Percentiles rank a stretch among this genome's conserved stretches.
phyloP scores from a whole-genome alignment of 2,113 vertebrate genomes.

The Rhineura floridana region DNA sequence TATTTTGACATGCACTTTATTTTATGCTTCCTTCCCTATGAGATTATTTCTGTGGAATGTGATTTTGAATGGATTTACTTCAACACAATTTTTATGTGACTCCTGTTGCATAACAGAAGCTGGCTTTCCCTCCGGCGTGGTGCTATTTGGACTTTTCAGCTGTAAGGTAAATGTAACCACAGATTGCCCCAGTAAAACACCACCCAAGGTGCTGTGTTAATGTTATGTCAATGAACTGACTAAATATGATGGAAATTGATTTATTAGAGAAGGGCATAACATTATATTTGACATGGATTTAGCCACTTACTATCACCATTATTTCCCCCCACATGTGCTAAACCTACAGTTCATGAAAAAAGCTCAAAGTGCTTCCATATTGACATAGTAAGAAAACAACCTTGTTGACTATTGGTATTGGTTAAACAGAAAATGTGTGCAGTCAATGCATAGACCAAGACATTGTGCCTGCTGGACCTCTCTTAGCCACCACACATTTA shows the following conservation, averaged over 20 bases:
- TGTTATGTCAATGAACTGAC: neutral
- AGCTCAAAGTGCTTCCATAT: neutral
- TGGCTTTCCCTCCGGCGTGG: neutral
- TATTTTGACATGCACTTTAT: neutral
- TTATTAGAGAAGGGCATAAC: too few species aligned
- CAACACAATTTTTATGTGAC: neutral
- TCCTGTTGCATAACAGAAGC: neutral
- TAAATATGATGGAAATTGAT: too few species aligned
- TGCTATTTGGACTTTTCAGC: neutral
- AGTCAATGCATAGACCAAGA: neutral
- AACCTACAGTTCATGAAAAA: neutral
- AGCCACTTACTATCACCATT: too few species aligned
- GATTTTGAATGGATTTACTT: neutral
- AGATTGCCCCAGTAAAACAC: neutral
- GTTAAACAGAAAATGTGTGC: neutral
- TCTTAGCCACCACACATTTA: neutral
- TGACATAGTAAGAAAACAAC: too few species aligned
- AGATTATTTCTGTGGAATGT: neutral
- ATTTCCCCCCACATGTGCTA: neutral
- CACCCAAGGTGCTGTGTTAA: neutral
- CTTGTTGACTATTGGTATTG: neutral
- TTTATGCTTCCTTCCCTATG: neutral
- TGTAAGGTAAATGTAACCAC: neutral
- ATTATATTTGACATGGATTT: too few species aligned
- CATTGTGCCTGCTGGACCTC: neutral